phyloP scores from a whole-genome alignment of 2,113 vertebrate species.

The Phalacrocorax brasilianus region DNA sequence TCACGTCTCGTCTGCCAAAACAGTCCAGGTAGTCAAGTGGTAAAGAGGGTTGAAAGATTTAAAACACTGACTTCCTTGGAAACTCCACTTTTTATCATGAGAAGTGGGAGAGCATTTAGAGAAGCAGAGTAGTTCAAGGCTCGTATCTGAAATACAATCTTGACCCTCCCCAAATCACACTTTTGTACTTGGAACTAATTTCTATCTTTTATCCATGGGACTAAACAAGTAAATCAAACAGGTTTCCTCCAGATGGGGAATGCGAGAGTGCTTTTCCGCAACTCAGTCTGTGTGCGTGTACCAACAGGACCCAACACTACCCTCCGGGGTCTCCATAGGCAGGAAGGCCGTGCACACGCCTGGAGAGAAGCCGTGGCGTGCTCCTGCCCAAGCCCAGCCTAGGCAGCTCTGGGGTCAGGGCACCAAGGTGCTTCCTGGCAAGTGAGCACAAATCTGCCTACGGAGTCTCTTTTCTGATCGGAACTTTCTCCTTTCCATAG shows the following conservation, averaged over 20 bases:
- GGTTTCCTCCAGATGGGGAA: neutral
- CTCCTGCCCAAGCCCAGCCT: neutral
- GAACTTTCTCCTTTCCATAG: neutral
- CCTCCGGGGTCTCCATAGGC: neutral
- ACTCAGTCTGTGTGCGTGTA: neutral
- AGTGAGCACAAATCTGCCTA: neutral
- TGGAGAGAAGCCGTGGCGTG: fast-evolving
- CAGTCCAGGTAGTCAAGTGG: neutral
- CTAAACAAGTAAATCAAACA: neutral
- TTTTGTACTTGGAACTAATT: neutral
- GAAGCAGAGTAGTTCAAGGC: neutral
- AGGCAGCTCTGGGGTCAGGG: neutral
- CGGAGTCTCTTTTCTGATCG: neutral
- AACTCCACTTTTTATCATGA: neutral
- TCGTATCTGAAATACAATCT: neutral
- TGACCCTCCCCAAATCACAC: neutral
- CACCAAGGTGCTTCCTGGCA: neutral
- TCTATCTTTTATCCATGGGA: neutral
- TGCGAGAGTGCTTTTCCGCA: neutral
- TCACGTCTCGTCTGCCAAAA: neutral
- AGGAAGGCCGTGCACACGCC: fast-evolving
- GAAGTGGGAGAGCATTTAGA: neutral
- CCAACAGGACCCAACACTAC: fast-evolving
- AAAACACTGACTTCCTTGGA: neutral
- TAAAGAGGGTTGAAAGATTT: neutral